A percentile compares a stretch with the other conserved stretches of the same genome.
Conservation (phyloP, 2,797 vertebrate genomes). For the Cercopithecus diana region DNA sequence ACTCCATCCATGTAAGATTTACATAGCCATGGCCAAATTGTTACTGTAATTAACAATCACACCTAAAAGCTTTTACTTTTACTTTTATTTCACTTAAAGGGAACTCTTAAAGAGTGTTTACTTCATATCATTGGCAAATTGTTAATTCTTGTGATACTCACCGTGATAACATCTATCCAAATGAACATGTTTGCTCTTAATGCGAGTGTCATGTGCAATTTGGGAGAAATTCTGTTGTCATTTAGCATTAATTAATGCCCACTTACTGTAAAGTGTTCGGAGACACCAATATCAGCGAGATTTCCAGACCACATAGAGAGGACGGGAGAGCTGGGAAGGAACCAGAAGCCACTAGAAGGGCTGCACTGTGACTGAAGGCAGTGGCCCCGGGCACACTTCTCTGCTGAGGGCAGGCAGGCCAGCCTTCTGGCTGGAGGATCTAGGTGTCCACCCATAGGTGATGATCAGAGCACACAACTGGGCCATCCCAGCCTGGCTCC, state of each 20-base stretch:
- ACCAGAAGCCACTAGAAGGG: rapidly evolving
- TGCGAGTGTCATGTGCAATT: constrained; percentile 68
- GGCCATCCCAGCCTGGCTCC: background rate
- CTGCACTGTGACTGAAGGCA: background rate
- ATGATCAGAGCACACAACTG: background rate
- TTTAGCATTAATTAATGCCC: constrained; percentile 79
- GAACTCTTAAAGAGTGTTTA: constrained; percentile 76
- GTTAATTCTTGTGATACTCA: constrained; percentile 70
- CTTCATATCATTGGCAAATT: constrained; percentile 72
- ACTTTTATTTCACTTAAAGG: constrained; percentile 71
- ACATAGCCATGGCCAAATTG: constrained; percentile 42
- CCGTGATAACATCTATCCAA: constrained; percentile 72
- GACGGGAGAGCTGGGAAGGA: background rate
- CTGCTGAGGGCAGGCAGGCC: background rate
- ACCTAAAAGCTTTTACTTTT: constrained; percentile 70
- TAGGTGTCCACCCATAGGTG: no score
- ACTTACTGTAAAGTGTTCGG: constrained; percentile 67
- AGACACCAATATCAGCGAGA: constrained; percentile 33
- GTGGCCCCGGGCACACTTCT: rapidly evolving
- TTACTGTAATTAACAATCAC: constrained; percentile 73
- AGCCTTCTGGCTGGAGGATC: rapidly evolving
- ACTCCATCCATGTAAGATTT: background rate
- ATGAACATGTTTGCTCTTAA: constrained; percentile 73
- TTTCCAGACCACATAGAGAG: constrained; percentile 37
- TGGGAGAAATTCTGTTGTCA: constrained; percentile 71